Evolutionary conservation across 2,797 vertebrate genomes (phyloP), one percentile per base, ranked within the genome.

Genomic region (Sternotherus odoratus): DNA sequence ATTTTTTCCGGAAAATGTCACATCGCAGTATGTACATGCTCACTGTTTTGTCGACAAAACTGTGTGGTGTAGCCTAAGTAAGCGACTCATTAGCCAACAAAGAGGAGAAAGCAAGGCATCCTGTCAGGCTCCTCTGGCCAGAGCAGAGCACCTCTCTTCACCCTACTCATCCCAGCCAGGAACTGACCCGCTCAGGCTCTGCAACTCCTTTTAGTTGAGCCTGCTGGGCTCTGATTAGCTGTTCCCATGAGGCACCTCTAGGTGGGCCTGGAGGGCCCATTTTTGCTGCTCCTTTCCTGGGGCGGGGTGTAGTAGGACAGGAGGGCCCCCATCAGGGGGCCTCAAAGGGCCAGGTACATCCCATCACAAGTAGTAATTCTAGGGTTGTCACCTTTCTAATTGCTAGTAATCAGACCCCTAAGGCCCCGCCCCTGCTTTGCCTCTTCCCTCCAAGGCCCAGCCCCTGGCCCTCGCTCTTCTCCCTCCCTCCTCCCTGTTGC

Each of bases 381-480:
- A 60, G 13, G 30, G 57, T 16, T 33, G 12, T 30, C 30, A 60
- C 12, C 30, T 60, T 33, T 60, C 30, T 60, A 60, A 60, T 33
- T 33, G 57, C 30, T 57, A 33, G 57, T 8, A 60, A 60, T 30
- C 57, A 60, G 57, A 60, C 57, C 13, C 28, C 15, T 30, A 30
- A 30, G 30, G 57, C 57, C 30, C 30, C 6, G 15, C 6, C 6
- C 57, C 30, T 33, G 6, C 13, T 60, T 30, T 33, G 12, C 30
- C 57, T 60, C 57, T 33, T 30, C 12, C 56, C 28, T 12, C 12
- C 5, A 30, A 30, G 12, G 56, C 56, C 28, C 57, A 60, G 30
- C 13, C 57, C 57, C 6, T 3, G 57, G 28, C 13, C 15, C 13
- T 60, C 2, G 0, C 57, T 60, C 13, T 3, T 33, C 12, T 4